A percentile compares a stretch with the other conserved stretches of the same genome.
phyloP scores from a whole-genome alignment of 37 sponge, comb jelly and placozoan genomes.

The Eunapius fragilis region DNA sequence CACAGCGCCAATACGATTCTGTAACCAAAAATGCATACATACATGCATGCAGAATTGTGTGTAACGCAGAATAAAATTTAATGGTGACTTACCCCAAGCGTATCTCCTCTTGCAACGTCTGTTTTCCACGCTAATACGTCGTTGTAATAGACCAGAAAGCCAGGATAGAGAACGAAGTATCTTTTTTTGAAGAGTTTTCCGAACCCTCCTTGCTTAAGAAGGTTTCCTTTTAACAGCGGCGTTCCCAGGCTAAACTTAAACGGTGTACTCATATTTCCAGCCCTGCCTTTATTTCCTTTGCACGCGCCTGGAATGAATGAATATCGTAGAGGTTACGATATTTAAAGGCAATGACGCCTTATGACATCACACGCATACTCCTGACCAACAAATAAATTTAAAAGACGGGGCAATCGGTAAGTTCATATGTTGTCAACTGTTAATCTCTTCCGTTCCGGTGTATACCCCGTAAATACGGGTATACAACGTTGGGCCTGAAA shows the following conservation, averaged over 20 bases:
- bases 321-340: neutral
- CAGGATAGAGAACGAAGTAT: conserved; percentile 76
- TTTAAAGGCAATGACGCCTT: neutral
- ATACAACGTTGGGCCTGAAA: too few relatives aligned
- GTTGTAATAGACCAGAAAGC: conserved; percentile 78
- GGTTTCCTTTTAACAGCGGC: conserved; percentile 62
- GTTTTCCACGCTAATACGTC: conserved; percentile 44
- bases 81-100: conserved; percentile 48
- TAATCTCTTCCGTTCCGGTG: too few relatives aligned
- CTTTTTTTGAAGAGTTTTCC: conserved; percentile 73
- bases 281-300: neutral
- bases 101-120: conserved; percentile 52
- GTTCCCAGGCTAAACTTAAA: conserved; percentile 49
- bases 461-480: too few relatives aligned
- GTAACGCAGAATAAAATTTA: neutral
- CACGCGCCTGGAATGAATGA: neutral
- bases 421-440: too few relatives aligned
- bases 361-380: too few relatives aligned
- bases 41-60: neutral
- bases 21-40: neutral
- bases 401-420: too few relatives aligned
- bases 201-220: conserved; percentile 64
- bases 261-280: neutral
- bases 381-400: too few relatives aligned
- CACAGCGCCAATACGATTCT: conserved; percentile 65